phyloP scores from a whole-genome alignment of 2,797 vertebrate species.

The Eospalax fontanierii region DNA sequence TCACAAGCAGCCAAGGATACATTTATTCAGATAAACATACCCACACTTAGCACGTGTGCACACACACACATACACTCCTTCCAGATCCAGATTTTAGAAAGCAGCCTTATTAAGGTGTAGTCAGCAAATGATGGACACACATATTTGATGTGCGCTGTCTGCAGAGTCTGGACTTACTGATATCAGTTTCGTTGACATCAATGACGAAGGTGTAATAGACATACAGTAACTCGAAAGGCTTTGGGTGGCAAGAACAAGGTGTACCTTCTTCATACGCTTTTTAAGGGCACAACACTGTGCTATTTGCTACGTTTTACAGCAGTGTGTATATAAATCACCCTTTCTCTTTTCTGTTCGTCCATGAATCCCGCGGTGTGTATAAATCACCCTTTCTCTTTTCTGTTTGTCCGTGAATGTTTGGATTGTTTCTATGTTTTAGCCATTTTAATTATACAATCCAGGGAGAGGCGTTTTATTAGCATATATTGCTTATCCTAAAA shows the following conservation, averaged over 20 bases:
- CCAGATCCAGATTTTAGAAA: background rate
- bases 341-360: background rate
- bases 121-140: background rate
- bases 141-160: background rate
- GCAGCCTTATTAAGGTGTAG: constrained; percentile 8
- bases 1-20: background rate
- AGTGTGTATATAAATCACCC: too few species aligned
- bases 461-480: too few species aligned
- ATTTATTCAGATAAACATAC: constrained; percentile 37
- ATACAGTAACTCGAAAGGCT: background rate
- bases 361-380: too few species aligned
- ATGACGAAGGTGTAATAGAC: background rate
- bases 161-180: background rate
- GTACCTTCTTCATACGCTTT: background rate
- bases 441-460: background rate
- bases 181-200: background rate
- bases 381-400: background rate
- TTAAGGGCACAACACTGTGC: background rate
- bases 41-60: background rate
- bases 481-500: too few species aligned
- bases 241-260: background rate
- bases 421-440: background rate
- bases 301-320: background rate
- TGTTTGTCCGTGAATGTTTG: background rate
- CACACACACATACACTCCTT: background rate